Evolutionary conservation across 2,888 invertebrate genomes (phyloP).

Genomic region (Drosophila neonasuta): DNA sequence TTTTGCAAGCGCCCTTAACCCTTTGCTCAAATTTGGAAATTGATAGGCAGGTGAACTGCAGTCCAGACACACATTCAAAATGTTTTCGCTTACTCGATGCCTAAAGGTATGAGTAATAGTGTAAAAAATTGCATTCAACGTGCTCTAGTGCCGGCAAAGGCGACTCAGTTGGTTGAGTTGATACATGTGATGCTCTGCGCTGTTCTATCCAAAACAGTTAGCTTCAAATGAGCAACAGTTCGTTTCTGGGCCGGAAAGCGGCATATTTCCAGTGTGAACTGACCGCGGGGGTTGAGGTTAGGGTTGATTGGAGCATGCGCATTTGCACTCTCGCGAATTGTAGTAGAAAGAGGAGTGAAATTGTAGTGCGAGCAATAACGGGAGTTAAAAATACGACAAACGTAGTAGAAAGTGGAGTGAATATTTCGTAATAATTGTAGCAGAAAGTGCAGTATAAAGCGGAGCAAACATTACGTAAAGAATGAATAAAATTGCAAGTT

Average conservation of each 20-base stretch:
- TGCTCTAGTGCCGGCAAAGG: slow-evolving; percentile 33
- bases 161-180: slow-evolving; percentile 1
- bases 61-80: slow-evolving; percentile 34
- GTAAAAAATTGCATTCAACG: slow-evolving; percentile 60
- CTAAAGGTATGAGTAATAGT: slow-evolving; percentile 29
- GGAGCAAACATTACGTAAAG: background rate
- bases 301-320: slow-evolving; percentile 52
- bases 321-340: slow-evolving; percentile 8
- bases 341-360: slow-evolving; percentile 12
- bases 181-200: background rate
- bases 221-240: slow-evolving; percentile 67
- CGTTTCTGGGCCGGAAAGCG: slow-evolving; percentile 49
- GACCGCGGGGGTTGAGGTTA: background rate
- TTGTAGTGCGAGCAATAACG: slow-evolving; percentile 7
- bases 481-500: too few relatives aligned
- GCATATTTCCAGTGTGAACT: slow-evolving; percentile 51
- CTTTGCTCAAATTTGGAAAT: slow-evolving; percentile 36
- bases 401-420: background rate
- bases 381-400: background rate
- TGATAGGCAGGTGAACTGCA: slow-evolving; percentile 41
- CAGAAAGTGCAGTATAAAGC: slow-evolving; percentile 2
- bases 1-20: slow-evolving; percentile 2
- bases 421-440: background rate
- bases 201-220: slow-evolving; percentile 4
- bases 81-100: slow-evolving; percentile 56